A percentile compares a stretch with the other conserved stretches of the same genome.
phyloP scores from a whole-genome alignment of 2,888 invertebrate species.

The Stenodera caucasica region DNA sequence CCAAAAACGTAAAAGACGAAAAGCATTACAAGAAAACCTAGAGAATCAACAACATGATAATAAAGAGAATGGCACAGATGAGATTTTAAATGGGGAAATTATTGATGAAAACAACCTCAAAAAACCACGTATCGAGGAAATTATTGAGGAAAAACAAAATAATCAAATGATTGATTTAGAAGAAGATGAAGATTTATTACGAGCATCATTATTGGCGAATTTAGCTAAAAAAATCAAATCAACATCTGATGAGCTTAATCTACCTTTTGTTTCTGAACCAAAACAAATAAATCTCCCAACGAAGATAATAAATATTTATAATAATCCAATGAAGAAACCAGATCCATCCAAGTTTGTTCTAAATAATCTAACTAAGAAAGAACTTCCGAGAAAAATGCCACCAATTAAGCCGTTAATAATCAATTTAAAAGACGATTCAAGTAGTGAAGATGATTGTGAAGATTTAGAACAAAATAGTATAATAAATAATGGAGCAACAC shows the following conservation, averaged over 20 bases:
- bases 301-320: not conserved
- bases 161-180: slow-evolving; percentile 45
- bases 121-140: slow-evolving; percentile 22
- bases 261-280: not conserved
- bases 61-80: slow-evolving; percentile 39
- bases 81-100: slow-evolving; percentile 27
- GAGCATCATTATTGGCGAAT: slow-evolving; percentile 63
- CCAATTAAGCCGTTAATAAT: slow-evolving; percentile 53
- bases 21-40: slow-evolving; percentile 1
- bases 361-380: slow-evolving; percentile 29
- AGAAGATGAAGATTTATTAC: slow-evolving; percentile 64
- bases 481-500: not conserved
- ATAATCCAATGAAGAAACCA: slow-evolving; percentile 12
- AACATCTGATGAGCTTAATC: slow-evolving; percentile 13
- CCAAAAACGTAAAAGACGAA: slow-evolving; percentile 49
- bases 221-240: slow-evolving; percentile 61
- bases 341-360: slow-evolving; percentile 19
- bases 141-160: slow-evolving; percentile 8
- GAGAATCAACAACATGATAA: slow-evolving; percentile 39
- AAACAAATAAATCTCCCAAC: not conserved
- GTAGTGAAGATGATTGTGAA: slow-evolving; percentile 41
- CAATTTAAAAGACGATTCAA: slow-evolving; percentile 49
- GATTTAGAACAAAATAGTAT: slow-evolving; percentile 12
- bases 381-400: slow-evolving; percentile 28
- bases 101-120: slow-evolving; percentile 50